Base-by-base conservation (phyloP, 2,113 vertebrate genomes). In the Poecile atricapillus region DNA sequence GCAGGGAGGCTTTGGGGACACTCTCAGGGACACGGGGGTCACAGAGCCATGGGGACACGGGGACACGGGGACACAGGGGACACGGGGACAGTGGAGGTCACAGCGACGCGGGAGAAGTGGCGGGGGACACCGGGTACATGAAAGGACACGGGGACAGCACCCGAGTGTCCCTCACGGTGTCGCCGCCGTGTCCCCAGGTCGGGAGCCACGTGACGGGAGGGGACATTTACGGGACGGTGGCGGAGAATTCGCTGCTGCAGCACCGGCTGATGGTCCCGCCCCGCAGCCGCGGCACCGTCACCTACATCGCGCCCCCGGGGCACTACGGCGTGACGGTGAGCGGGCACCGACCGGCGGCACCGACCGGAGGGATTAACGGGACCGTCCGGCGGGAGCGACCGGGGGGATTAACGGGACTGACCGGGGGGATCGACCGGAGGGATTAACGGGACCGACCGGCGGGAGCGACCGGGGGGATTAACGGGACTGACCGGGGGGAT, bases 221-320 rank as follows among this genome's bases (percentile, higher is more conserved):
- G 3, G 97, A 97, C 59, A 67, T 97, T n/a, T 97, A 97, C 9
- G 97, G 95, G 9, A 13, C 59, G 15, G 97, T 97, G 37, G n/a
- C n/a, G 1, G 97, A 97, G 90, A 97, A 97, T 67, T 97, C 97
- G 2, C 95, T 97, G 17, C 93, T 97, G 59, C 95, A 84, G 55
- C 97, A 97, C 56, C 90, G 90, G 52, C 71, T 97, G 23, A 96
- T 97, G 96, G 95, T 97, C n/a, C 97, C 97, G 0, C 96, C 97
- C 0, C 82, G 87, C 44, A 95, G 87, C 89, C 53, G 89, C 8
- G 97, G 97, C 39, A 97, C 97, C 3, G 94, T 97, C 75, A 97
- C 97, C 39, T 94, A 96, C 59, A 27, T 97, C 5, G 96, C 96
- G 0, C 95, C 96, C 4, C 90, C 97, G 4, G 97, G 97, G 16